Evolutionary conservation across 2,113 vertebrate species (phyloP).

Genomic region (Okapia johnstoni): DNA sequence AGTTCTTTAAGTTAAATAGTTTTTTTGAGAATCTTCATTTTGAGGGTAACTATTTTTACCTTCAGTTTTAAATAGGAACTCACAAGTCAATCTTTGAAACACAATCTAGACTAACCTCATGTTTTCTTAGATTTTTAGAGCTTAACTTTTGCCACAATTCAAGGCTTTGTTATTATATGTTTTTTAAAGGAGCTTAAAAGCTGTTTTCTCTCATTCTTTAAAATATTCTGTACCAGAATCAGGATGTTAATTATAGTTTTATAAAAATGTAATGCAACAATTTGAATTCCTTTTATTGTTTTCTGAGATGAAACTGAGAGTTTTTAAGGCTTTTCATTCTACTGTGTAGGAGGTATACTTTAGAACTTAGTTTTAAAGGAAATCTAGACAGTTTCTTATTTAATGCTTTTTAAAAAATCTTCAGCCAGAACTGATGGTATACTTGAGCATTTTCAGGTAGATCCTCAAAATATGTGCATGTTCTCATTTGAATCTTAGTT

Average conservation of each 20-base stretch:
- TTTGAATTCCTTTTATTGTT: background rate
- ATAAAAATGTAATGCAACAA: background rate
- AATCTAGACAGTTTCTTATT: background rate
- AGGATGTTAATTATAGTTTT: background rate
- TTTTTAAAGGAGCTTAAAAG: background rate
- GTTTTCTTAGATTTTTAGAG: conserved; percentile 8
- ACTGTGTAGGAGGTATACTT: background rate
- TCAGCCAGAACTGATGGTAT: background rate
- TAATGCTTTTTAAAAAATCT: background rate
- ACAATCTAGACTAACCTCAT: background rate
- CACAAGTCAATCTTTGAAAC: background rate
- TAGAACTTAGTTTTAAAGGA: background rate
- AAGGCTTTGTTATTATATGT: background rate
- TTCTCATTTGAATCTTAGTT: conserved; percentile 14
- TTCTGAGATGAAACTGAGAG: background rate
- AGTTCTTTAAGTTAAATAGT: background rate
- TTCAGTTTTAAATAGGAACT: background rate
- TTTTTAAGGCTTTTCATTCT: conserved; percentile 6
- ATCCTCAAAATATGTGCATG: background rate
- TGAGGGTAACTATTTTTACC: background rate
- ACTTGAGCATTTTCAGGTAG: background rate
- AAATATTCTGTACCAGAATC: background rate
- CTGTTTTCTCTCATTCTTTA: background rate
- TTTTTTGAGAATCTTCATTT: background rate
- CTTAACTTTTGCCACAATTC: background rate